phyloP scores from a whole-genome alignment of 2,113 vertebrate genomes.

The Ploceus nigricollis region DNA sequence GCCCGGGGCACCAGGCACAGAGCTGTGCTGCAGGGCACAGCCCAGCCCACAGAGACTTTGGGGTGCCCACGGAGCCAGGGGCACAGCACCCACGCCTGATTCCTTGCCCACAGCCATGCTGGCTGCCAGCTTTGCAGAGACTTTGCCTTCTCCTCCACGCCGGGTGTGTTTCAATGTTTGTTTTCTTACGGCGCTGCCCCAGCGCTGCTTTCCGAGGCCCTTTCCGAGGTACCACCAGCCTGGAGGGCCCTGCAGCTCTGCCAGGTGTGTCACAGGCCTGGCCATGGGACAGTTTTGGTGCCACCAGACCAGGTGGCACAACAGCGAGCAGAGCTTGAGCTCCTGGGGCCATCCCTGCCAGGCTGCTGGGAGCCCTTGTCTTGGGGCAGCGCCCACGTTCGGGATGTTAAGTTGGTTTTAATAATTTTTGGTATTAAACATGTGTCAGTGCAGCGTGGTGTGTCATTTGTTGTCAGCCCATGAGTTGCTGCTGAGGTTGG shows the following conservation, averaged over 20 bases:
- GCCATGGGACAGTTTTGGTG: neutral
- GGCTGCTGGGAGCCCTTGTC: neutral
- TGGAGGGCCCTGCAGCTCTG: neutral
- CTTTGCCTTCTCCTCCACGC: neutral
- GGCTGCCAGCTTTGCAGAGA: neutral
- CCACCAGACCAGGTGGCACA: neutral
- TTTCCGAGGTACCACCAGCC: neutral
- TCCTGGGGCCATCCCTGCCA: neutral
- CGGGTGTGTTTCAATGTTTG: neutral
- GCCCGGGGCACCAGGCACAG: accelerated
- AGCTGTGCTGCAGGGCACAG: neutral
- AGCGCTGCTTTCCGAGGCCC: neutral
- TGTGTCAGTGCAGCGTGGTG: neutral
- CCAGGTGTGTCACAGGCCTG: accelerated
- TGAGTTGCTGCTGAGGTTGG: neutral
- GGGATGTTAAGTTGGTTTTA: slow-evolving; percentile 63
- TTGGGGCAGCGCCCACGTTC: neutral
- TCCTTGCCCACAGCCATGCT: neutral
- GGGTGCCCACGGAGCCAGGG: accelerated
- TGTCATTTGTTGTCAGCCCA: neutral
- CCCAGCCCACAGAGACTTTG: neutral
- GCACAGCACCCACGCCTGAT: accelerated
- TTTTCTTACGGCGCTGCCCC: neutral
- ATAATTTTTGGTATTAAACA: slow-evolving; percentile 72
- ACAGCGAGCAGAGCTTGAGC: accelerated